Evolutionary conservation across 1,140 invertebrate species (phyloP), one percentile per base, ranked within the genome.

Genomic region (Aphelinus certus): DNA sequence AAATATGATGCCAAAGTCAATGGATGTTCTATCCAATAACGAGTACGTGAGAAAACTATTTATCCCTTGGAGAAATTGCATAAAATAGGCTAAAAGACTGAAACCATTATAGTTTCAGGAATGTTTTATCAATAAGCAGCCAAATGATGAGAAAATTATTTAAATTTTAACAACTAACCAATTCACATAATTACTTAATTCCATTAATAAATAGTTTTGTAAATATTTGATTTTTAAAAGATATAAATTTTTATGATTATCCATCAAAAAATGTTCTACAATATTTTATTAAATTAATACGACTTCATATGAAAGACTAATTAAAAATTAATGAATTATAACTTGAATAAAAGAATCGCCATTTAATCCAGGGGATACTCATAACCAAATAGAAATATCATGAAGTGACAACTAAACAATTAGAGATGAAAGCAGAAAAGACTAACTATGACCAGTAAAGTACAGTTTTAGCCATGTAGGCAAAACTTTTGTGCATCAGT

Each of bases 401-500:
- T 26, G 26, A 66, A 75, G 10, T 65, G 10, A 60, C 48, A 58
- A 73, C 26, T 26, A 26, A 57, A 64, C 49, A 45, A 43, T 55
- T 43, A 72, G 55, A 69, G 6, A 70, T 75, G 73, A 74, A 7
- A 69, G 75, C 56, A 61, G 43, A 60, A 47, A n/a, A 62, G 65
- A 70, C 55, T 49, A 49, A 76, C 51, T 61, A 78, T 45, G 51
- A 73, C 56, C 53, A 26, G 47, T 26, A 67, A 73, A 58, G 55
- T 73, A 77, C 73, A 78, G 76, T 78, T 80, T 83, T 80, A 81
- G 79, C 76, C 74, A 79, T 4, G 70, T 47, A 75, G 66, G 75
- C 80, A 76, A 82, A 81, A 80, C 72, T 73, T 81, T 73, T 81
- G 80, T 76, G 80, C 82, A 86, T 87, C 85, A 86, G 84, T 87